Evolutionary conservation across 2,888 invertebrate species (phyloP).

Genomic region (Ceramica pisi): DNA sequence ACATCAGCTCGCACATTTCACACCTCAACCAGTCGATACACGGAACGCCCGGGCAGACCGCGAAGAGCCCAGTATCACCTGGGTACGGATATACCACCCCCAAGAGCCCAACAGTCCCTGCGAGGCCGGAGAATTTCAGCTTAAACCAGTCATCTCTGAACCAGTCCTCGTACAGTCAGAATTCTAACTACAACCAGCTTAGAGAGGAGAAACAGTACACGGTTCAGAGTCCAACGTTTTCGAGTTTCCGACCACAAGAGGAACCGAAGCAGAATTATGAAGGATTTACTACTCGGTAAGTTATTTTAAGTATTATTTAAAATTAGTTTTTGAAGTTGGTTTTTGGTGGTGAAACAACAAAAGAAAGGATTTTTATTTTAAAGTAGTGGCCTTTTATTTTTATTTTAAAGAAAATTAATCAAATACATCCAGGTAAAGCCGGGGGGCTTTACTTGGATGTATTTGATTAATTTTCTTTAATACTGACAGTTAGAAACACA

Average conservation of each 20-base stretch:
- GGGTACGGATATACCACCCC: conserved; percentile 59
- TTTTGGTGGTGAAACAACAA: conserved; percentile 39
- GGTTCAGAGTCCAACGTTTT: conserved; percentile 83
- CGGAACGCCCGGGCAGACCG: conserved; percentile 68
- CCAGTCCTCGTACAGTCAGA: conserved; percentile 64
- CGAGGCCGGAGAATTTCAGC: conserved; percentile 36
- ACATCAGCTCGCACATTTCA: conserved; percentile 77
- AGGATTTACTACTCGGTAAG: conserved; percentile 93
- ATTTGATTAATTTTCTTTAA: too few species aligned
- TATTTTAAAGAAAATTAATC: too few species aligned
- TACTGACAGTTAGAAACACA: too few species aligned
- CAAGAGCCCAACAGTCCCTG: conserved; percentile 55
- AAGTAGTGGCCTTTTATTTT: too few species aligned
- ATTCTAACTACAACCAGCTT: conserved; percentile 64
- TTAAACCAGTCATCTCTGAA: conserved; percentile 61
- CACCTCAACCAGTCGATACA: conserved; percentile 80
- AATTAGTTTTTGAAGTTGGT: neutral
- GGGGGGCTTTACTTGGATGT: too few species aligned
- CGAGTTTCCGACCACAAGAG: conserved; percentile 85
- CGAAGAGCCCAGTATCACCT: conserved; percentile 59
- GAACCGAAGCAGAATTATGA: conserved; percentile 91
- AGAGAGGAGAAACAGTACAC: conserved; percentile 80
- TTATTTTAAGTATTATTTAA: neutral
- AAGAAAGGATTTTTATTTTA: too few species aligned
- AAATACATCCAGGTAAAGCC: too few species aligned